A percentile compares a stretch with the other conserved stretches of the same genome.
Evolutionary conservation across 2,888 invertebrate genomes (phyloP).

Genomic region (Clitarchus hookeri): DNA sequence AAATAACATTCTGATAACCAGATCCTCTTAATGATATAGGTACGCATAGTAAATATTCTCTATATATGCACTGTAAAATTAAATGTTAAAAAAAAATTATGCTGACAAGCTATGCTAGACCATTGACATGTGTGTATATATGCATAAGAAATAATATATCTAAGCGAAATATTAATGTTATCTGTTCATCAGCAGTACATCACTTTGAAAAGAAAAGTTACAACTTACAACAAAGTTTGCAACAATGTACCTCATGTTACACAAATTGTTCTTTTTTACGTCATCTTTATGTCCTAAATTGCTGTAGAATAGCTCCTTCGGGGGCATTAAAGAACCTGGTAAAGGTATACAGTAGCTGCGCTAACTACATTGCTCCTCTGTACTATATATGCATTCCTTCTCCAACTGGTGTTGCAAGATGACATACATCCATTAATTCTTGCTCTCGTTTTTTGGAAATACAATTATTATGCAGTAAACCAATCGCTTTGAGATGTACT

Average conservation of each 20-base stretch:
- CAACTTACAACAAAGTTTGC: background rate
- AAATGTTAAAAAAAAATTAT: too few species aligned
- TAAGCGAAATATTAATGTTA: background rate
- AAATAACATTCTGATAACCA: too few species aligned
- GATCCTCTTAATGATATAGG: too few species aligned
- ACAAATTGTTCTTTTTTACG: background rate
- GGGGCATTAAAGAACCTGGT: background rate
- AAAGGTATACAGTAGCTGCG: background rate
- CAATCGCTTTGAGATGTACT: background rate
- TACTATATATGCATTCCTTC: background rate
- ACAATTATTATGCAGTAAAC: background rate
- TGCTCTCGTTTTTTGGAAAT: background rate
- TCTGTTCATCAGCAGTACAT: background rate
- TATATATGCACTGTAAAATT: too few species aligned
- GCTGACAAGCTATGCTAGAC: too few species aligned
- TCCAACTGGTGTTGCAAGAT: background rate
- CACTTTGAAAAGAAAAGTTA: background rate
- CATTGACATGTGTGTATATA: too few species aligned
- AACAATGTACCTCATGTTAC: background rate
- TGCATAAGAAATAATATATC: background rate
- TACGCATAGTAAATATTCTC: too few species aligned
- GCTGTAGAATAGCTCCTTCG: background rate
- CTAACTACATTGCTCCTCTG: background rate
- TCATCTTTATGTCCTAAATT: background rate
- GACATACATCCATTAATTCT: background rate